Evolutionary conservation across 2,888 invertebrate species (phyloP).

Genomic region (Rhopalosiphum nymphaeae): DNA sequence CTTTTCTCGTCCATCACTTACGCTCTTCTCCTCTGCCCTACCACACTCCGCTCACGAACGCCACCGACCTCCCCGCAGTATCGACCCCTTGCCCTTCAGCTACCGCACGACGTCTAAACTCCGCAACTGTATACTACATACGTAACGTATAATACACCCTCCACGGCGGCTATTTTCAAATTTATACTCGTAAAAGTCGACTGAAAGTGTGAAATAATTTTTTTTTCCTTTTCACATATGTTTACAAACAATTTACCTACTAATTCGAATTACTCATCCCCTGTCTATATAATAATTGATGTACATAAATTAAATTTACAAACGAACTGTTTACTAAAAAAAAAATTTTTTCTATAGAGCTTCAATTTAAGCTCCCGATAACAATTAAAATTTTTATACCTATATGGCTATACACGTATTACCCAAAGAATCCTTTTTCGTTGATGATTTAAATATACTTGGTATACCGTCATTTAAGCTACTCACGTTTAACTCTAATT

Average conservation of each 20-base stretch:
- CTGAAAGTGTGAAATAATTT: neutral
- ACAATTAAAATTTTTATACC: neutral
- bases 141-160: conserved; percentile 13
- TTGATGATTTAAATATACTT: neutral
- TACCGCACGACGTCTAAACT: neutral
- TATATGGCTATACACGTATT: neutral
- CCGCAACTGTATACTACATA: neutral
- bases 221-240: neutral
- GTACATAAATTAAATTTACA: neutral
- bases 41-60: neutral
- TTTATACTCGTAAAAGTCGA: neutral
- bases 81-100: neutral
- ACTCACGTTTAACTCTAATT: neutral
- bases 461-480: neutral
- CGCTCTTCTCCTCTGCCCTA: neutral
- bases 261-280: neutral
- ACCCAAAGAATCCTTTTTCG: neutral
- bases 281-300: neutral
- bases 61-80: neutral
- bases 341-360: neutral
- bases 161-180: neutral
- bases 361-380: neutral
- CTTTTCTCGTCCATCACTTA: neutral
- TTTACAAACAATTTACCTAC: neutral
- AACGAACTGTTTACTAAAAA: neutral